Conservation (phyloP, 2,797 vertebrate genomes). For the Echiichthys vipera region DNA sequence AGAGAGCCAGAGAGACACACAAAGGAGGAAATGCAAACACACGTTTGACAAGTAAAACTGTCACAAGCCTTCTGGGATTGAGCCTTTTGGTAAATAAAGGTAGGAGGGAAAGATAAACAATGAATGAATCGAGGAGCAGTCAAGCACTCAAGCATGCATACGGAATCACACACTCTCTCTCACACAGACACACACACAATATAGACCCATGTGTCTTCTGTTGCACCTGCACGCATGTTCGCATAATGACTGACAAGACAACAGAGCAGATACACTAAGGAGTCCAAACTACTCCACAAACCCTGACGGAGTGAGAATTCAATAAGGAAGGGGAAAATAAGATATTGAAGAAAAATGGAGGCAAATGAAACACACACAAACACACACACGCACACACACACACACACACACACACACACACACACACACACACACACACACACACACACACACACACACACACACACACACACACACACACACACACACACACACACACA, state of each 20-base stretch:
- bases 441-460: neutral
- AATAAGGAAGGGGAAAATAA: conserved; percentile 30
- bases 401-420: neutral
- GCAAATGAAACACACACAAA: conserved; percentile 54
- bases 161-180: conserved; percentile 17
- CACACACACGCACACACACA: neutral
- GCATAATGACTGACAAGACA: conserved; percentile 6
- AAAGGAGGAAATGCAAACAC: conserved; percentile 47
- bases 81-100: conserved; percentile 65
- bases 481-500: no score
- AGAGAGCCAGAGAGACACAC: conserved; percentile 13
- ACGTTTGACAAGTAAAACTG: conserved; percentile 61
- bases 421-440: conserved; percentile 3
- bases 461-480: neutral
- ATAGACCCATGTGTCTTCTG: neutral
- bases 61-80: conserved; percentile 59
- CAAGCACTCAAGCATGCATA: conserved; percentile 32
- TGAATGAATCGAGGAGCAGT: conserved; percentile 50
- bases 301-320: conserved; percentile 32
- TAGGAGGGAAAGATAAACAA: conserved; percentile 52
- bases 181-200: conserved; percentile 3
- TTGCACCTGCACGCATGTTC: conserved; percentile 37
- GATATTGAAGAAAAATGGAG: conserved; percentile 37
- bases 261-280: conserved; percentile 47
- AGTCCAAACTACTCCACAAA: conserved; percentile 49